phyloP scores from a whole-genome alignment of 2,113 vertebrate species.

The Poecile atricapillus region DNA sequence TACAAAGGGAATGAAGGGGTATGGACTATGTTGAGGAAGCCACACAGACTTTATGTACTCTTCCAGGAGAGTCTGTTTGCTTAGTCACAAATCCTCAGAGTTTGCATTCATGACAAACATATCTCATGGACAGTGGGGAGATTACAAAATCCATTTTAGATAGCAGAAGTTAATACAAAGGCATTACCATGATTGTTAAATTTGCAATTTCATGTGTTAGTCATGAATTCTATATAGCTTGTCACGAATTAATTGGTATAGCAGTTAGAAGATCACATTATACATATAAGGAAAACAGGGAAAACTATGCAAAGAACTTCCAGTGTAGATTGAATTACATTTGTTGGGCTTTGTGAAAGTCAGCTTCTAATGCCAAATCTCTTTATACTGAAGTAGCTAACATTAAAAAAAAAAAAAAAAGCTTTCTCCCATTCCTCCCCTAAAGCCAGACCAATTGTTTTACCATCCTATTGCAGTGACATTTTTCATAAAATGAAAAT shows the following conservation, averaged over 20 bases:
- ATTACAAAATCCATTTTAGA: background rate
- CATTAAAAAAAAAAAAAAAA: background rate
- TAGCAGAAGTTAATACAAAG: background rate
- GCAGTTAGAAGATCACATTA: background rate
- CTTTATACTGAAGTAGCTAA: background rate
- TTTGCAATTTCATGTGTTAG: background rate
- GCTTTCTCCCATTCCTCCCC: fast-evolving
- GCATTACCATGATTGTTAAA: background rate
- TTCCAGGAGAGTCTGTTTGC: background rate
- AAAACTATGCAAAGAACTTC: background rate
- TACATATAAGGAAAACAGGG: background rate
- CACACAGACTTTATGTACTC: background rate
- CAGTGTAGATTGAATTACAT: background rate
- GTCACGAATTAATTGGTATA: background rate
- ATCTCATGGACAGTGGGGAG: background rate
- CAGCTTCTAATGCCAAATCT: background rate
- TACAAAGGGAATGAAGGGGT: background rate
- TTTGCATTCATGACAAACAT: background rate
- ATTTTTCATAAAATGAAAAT: background rate
- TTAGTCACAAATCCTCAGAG: background rate
- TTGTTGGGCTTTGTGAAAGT: background rate
- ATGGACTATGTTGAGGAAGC: background rate
- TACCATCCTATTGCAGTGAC: background rate
- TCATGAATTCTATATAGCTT: background rate
- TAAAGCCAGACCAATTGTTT: background rate